These are phyloP conservation scores for Philereme transversata DNA, from an alignment of 2,888 invertebrate genomes.

Conservation along the genomic window DNA sequence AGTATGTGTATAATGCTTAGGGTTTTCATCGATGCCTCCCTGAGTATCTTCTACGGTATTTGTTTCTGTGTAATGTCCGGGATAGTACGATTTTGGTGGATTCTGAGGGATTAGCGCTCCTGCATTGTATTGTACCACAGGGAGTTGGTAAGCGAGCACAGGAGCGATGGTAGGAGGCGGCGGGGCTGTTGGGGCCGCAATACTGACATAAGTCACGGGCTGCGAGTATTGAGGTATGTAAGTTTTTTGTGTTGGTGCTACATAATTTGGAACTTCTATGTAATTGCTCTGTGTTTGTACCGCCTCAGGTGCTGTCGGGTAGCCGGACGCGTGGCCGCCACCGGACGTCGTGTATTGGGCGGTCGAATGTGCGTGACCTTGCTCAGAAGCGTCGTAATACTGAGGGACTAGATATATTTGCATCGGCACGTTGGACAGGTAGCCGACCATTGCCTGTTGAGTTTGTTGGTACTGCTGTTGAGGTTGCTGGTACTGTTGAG, in stretches of 20 bases:
- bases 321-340: slow-evolving; percentile 45
- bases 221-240: slow-evolving; percentile 57
- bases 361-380: slow-evolving; percentile 45
- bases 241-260: slow-evolving; percentile 57
- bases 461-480: slow-evolving; percentile 29
- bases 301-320: slow-evolving; percentile 55
- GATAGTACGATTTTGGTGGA: slow-evolving; percentile 58
- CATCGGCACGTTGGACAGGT: slow-evolving; percentile 75
- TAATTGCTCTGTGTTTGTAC: slow-evolving; percentile 63
- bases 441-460: slow-evolving; percentile 72
- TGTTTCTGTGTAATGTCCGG: slow-evolving; percentile 56
- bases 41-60: slow-evolving; percentile 60
- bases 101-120: slow-evolving; percentile 56
- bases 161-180: slow-evolving; percentile 58
- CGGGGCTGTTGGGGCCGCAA: slow-evolving; percentile 55
- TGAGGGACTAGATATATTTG: slow-evolving; percentile 77
- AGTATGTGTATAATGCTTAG: slow-evolving; percentile 58
- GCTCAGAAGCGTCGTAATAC: slow-evolving; percentile 63
- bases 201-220: slow-evolving; percentile 60
- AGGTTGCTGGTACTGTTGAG: slow-evolving; percentile 12
- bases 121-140: slow-evolving; percentile 57
- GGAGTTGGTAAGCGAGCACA: slow-evolving; percentile 62
- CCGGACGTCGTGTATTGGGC: slow-evolving; percentile 53
- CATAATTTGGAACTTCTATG: slow-evolving; percentile 63
- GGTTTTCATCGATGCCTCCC: slow-evolving; percentile 54